Conservation (phyloP, 2,797 vertebrate genomes). For the Holocentrus rufus region DNA sequence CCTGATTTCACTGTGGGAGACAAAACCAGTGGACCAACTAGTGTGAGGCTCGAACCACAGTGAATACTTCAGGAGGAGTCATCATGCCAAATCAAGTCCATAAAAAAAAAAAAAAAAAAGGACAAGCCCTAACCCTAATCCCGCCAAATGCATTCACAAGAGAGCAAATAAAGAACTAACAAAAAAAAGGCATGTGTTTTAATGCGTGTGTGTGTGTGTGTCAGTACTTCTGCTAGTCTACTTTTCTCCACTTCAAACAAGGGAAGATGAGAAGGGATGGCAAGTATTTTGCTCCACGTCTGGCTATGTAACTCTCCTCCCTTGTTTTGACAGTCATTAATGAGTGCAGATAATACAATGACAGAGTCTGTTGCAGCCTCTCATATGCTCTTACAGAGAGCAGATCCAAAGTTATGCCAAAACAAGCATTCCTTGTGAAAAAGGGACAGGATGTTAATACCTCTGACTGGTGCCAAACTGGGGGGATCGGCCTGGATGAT, state of each 20-base stretch:
- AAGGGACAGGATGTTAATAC: conserved; percentile 70
- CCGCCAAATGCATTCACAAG: too few relatives aligned
- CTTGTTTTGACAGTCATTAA: conserved; percentile 69
- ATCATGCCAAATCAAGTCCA: too few relatives aligned
- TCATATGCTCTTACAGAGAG: conserved; percentile 44
- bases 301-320: conserved; percentile 47
- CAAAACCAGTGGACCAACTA: too few relatives aligned
- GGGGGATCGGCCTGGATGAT: conserved; percentile 56
- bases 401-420: conserved; percentile 57
- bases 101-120: too few relatives aligned
- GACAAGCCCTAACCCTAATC: too few relatives aligned
- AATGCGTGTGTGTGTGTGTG: not conserved
- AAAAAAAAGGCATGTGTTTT: not conserved
- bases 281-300: conserved; percentile 57
- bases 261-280: conserved; percentile 66
- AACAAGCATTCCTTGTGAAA: conserved; percentile 66
- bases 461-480: conserved; percentile 60
- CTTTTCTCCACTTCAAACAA: conserved; percentile 55
- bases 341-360: conserved; percentile 57
- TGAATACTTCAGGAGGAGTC: too few relatives aligned
- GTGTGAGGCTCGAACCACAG: too few relatives aligned
- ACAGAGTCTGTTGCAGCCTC: conserved; percentile 57
- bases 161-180: too few relatives aligned
- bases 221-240: conserved; percentile 35
- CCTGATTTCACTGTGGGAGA: too few relatives aligned